Conservation (phyloP, 1,140 invertebrate genomes). For the Drosophila ambigua region DNA sequence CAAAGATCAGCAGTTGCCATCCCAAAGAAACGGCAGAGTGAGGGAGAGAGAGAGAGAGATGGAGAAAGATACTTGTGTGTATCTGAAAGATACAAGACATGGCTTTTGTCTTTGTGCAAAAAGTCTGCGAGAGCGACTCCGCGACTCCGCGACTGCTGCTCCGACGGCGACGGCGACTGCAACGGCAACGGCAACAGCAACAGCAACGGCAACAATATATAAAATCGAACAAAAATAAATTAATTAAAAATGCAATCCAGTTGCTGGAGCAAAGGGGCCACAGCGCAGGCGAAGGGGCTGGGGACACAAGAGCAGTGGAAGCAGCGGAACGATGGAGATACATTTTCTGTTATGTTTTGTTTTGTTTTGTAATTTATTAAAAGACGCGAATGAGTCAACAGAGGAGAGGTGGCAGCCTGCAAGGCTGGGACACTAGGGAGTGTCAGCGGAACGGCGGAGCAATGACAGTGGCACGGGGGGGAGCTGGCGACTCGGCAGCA, state of each 20-base stretch:
- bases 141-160: no score
- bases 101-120: constrained; percentile 77
- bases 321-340: constrained; percentile 12
- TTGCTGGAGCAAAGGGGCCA: constrained; percentile 7
- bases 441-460: no score
- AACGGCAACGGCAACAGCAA: no score
- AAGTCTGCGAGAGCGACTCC: constrained; percentile 20
- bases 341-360: constrained; percentile 31
- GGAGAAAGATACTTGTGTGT: constrained; percentile 45
- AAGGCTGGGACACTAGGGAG: no score
- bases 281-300: not conserved
- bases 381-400: constrained; percentile 42
- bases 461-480: not conserved
- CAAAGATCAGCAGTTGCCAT: constrained; percentile 53
- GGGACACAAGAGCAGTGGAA: constrained; percentile 17
- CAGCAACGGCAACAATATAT: constrained; percentile 27
- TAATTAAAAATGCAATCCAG: constrained; percentile 76
- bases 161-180: no score
- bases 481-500: constrained; percentile 1
- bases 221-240: constrained; percentile 67
- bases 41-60: not conserved
- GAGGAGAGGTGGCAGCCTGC: no score
- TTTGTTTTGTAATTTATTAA: constrained; percentile 47
- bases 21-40: not conserved
- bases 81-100: constrained; percentile 76